Percentiles rank a stretch among this genome's conserved stretches.
These are phyloP conservation scores for Catharus fuscescens DNA, from an alignment of 2,113 vertebrate genomes.

Conservation along the genomic window DNA sequence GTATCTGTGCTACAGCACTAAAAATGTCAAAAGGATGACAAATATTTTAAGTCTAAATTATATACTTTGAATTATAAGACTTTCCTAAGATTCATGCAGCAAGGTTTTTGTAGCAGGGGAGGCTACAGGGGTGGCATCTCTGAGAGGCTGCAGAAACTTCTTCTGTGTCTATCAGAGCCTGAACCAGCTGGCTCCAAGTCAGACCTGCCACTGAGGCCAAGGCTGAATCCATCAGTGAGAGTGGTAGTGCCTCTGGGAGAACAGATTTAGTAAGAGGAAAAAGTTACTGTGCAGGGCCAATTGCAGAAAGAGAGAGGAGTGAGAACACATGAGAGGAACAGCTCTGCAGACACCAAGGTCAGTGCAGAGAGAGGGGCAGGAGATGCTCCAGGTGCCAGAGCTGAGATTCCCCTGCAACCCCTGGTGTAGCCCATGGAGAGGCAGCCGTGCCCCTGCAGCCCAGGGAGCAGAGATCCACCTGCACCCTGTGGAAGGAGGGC, in stretches of 20 bases:
- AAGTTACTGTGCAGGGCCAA: background rate
- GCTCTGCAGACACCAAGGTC: background rate
- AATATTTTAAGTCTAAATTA: background rate
- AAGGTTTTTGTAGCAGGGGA: background rate
- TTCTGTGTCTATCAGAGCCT: fast-evolving
- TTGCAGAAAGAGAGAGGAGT: background rate
- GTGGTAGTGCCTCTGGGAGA: background rate
- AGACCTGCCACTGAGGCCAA: background rate
- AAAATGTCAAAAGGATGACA: background rate
- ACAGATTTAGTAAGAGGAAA: background rate
- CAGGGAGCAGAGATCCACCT: background rate
- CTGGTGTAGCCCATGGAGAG: background rate
- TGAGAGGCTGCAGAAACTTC: background rate
- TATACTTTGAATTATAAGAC: background rate
- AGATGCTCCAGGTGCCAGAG: background rate
- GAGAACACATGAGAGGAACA: background rate
- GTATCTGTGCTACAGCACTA: background rate
- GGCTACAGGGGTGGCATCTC: background rate
- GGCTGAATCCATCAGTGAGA: background rate
- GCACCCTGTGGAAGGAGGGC: background rate
- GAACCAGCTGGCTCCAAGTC: background rate
- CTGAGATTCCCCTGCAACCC: background rate
- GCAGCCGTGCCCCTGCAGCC: background rate
- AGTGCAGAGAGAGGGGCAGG: background rate
- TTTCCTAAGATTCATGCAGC: background rate